Base-by-base conservation (phyloP, 1,140 invertebrate species). In the Drosophila grimshawi region DNA sequence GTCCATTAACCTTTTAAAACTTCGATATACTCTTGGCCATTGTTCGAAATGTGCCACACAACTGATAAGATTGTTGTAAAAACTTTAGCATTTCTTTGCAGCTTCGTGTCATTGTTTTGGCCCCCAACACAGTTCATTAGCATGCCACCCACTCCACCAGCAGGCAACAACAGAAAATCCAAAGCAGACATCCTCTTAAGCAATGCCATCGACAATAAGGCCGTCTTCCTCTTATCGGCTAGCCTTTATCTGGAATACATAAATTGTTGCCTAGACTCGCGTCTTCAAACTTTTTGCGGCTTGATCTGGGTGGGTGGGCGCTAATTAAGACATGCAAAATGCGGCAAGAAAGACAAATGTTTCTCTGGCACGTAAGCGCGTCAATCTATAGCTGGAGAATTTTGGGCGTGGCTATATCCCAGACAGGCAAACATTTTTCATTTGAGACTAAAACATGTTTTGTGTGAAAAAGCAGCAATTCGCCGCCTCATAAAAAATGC, bases 241-340 rank as follows among this genome's bases (percentile, higher is more conserved):
- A 51, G 64, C 65, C 49, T 78, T 89, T 85, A 89, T 89, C 85
- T 85, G 65, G 62, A 80, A 78, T 81, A 89, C 85, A 89, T 85
- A 89, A 89, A 89, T 90, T 89, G 65, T 59, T 59, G 85, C 72
- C 76, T 57, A 75, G 73, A 80, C 65, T 68, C 43, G 48, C 41
- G 79, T 78, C 76, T 68, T 80, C 48, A 83, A 89, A 85, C 72
- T 81, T 78, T 80, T 63, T 67, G 67, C 29, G 82, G 76, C 64
- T 64, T 56, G 8, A 43, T 68, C 27, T 63, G 65, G 39, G 72
- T 63, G 65, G 39, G 68, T 66, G 70, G 70, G 51, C 78, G 85
- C 81, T 89, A 89, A 89, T 89, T 89, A 89, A 89, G 85, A 89
- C 85, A 89, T 81, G 85, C 83, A 88, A 83, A 88, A 80, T 76